Base-by-base conservation (phyloP, 2,797 vertebrate species). In the Lates japonicus region DNA sequence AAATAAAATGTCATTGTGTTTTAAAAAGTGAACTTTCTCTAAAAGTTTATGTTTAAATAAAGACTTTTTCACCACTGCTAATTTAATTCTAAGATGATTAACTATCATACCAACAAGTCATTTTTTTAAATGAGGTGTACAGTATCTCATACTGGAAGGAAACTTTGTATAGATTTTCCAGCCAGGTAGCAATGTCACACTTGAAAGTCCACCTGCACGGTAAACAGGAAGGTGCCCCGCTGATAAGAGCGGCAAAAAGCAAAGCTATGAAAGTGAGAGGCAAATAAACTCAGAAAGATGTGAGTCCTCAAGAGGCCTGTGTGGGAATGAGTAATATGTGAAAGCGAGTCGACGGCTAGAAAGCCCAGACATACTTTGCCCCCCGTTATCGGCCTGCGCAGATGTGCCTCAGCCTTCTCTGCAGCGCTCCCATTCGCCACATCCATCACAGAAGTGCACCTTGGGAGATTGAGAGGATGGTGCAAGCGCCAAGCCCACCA, bases 381-480 rank as follows among this genome's bases (percentile, higher is more conserved):
- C 90, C 84, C 92, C 69, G 91, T 94, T 95, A 95, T 94, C 94
- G 78, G 88, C 76, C 78, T 0, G 91, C 87, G 63, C 94, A 95
- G 94, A 94, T 94, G 94, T 92, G 92, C 88, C 88, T 87, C 88
- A 85, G 89, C 89, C 88, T 75, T 82, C 87, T 86, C 93, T 62
- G 77, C 92, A 68, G 90, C 76, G 63, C 87, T 93, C 88, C 90
- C 87, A 86, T 85, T 90, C 85, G 72, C 91, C 91, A 93, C 93
- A 95, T 95, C 92, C 94, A 95, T 95, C 93, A 95, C 88, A 90
- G 86, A 88, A 93, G 83, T 80, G 91, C 92, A 94, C 93, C 93
- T 94, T 92, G 94, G 93, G 94, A 95, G 91, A 91, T 75, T 77
- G 92, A 91, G 89, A 90, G 89, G 83, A 91, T 80, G 89, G 90